A percentile compares a stretch with the other conserved stretches of the same genome.
Evolutionary conservation across 2,888 invertebrate genomes (phyloP).

Genomic region (Panorpa germanica): DNA sequence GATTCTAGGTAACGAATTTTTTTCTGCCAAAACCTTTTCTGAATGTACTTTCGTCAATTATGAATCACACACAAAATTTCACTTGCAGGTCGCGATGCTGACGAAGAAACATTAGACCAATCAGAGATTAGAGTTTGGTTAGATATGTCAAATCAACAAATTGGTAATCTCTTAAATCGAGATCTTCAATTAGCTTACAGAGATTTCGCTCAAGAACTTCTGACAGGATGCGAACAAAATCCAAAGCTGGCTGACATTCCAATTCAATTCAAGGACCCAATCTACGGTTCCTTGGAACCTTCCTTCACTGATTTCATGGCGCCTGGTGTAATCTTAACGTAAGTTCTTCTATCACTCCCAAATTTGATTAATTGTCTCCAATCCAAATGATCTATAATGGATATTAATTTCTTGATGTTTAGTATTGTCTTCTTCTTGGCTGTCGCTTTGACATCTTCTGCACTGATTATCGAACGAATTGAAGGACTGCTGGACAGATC

Average conservation of each 20-base stretch:
- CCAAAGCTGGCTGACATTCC: conserved; percentile 76
- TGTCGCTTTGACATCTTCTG: conserved; percentile 82
- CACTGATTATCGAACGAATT: conserved; percentile 76
- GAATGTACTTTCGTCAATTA: conserved; percentile 2
- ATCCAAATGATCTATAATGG: conserved; percentile 7
- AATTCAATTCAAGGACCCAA: conserved; percentile 73
- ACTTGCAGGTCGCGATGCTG: conserved; percentile 45
- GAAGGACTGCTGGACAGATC: conserved; percentile 83
- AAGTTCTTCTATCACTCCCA: conserved; percentile 23
- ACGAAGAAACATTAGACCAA: conserved; percentile 70
- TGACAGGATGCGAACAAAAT: conserved; percentile 57
- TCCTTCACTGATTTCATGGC: conserved; percentile 94
- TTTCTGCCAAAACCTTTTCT: conserved; percentile 1
- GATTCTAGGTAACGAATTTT: conserved; percentile 35
- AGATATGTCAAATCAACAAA: conserved; percentile 92
- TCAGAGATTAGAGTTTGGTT: conserved; percentile 80
- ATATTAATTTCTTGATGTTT: conserved; percentile 16
- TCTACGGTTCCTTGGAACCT: conserved; percentile 75
- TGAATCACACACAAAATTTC: neutral
- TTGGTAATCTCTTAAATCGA: conserved; percentile 72
- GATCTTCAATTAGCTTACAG: conserved; percentile 74
- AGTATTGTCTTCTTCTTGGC: conserved; percentile 95
- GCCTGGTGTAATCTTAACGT: conserved; percentile 88
- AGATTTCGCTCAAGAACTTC: conserved; percentile 58
- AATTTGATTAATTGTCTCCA: neutral